Conservation (phyloP, 2,113 vertebrate genomes). For the Ursus arctos region DNA sequence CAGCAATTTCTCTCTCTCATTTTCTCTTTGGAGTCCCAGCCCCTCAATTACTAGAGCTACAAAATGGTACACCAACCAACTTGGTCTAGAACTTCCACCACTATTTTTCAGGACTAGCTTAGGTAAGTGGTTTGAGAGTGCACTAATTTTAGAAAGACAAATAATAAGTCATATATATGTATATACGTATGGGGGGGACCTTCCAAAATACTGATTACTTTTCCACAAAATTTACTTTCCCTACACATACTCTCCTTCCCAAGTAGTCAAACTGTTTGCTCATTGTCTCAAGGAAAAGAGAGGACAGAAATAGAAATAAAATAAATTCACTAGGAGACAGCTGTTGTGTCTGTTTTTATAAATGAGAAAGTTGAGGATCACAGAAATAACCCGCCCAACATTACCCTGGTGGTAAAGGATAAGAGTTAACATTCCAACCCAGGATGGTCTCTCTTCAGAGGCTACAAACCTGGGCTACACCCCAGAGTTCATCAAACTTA, state of each 20-base stretch:
- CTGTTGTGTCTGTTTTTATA: not conserved
- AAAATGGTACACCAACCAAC: not conserved
- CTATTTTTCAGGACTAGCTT: not conserved
- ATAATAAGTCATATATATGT: not conserved
- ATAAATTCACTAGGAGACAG: not conserved
- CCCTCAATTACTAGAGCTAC: not conserved
- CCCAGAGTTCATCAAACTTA: not conserved
- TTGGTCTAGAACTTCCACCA: not conserved
- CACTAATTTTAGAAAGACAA: not conserved
- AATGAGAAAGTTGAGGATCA: not conserved
- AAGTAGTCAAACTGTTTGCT: not conserved
- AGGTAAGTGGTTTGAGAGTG: not conserved
- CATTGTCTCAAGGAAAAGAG: not conserved
- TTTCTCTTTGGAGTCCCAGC: not conserved
- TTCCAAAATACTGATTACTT: not conserved
- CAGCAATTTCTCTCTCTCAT: not conserved
- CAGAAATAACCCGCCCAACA: not conserved
- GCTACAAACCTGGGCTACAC: not conserved
- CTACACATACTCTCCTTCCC: not conserved
- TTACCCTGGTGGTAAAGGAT: not conserved
- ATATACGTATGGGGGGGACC: not conserved
- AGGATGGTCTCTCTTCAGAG: not conserved
- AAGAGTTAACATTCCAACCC: not conserved
- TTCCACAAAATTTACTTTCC: not conserved
- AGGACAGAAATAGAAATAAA: not conserved